Evolutionary conservation across 1,140 invertebrate species (phyloP).

Genomic region (Apis florea): DNA sequence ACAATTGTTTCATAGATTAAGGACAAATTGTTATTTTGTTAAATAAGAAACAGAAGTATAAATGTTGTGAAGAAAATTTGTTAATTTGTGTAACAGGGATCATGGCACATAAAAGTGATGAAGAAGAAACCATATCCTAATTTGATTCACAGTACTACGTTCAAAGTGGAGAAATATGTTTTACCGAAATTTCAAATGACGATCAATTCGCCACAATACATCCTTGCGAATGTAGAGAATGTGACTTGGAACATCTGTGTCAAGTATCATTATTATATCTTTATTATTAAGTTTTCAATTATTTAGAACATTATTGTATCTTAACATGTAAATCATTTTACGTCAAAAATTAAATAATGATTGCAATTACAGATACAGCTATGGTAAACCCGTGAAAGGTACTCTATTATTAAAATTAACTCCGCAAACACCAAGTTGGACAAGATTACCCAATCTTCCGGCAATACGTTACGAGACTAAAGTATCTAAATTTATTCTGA

Average conservation of each 20-base stretch:
- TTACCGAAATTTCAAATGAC: conserved; percentile 85
- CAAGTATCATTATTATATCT: conserved; percentile 74
- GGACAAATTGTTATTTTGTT: not conserved
- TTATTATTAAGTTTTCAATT: not conserved
- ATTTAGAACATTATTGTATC: not conserved
- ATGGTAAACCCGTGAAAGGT: conserved; percentile 87
- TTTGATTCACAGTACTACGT: conserved; percentile 77
- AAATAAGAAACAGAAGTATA: not conserved
- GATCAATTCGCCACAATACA: conserved; percentile 82
- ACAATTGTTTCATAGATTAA: not conserved
- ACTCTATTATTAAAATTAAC: conserved; percentile 78
- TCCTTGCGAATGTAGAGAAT: conserved; percentile 80
- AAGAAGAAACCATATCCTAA: conserved; percentile 71
- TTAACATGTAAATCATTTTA: not conserved
- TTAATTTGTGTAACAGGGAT: conserved; percentile 74
- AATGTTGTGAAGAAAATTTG: not conserved
- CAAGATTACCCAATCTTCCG: conserved; percentile 74
- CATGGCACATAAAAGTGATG: conserved; percentile 82
- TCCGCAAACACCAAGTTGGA: conserved; percentile 75
- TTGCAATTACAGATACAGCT: conserved; percentile 83
- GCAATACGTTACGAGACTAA: conserved; percentile 76
- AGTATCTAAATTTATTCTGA: conserved; percentile 46
- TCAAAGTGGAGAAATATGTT: conserved; percentile 84
- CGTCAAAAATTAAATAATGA: not conserved
- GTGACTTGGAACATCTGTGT: conserved; percentile 83